These are phyloP conservation scores for Phoeniculus purpureus DNA, from an alignment of 2,797 vertebrate genomes.

Conservation along the genomic window DNA sequence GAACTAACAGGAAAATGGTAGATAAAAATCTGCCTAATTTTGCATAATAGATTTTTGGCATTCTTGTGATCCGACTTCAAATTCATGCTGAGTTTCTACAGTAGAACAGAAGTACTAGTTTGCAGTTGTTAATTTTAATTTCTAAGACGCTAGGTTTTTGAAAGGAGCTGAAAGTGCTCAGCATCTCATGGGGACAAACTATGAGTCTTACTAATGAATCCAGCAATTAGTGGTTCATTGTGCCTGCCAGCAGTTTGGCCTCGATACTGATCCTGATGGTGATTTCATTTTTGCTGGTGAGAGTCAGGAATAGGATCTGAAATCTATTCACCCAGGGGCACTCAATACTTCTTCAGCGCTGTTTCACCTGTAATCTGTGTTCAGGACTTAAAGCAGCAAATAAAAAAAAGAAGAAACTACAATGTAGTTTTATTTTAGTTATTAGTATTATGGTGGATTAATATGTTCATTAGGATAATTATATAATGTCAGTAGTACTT, in stretches of 20 bases:
- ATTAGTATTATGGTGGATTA: background rate
- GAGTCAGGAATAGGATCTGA: conserved; percentile 51
- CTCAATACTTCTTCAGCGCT: background rate
- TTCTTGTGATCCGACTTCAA: conserved; percentile 60
- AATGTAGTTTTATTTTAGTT: background rate
- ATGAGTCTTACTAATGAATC: conserved; percentile 70
- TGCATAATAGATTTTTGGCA: conserved; percentile 47
- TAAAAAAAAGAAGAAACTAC: background rate
- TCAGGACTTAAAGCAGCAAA: background rate
- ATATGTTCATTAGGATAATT: background rate
- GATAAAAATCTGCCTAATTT: conserved; percentile 62
- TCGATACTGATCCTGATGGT: conserved; percentile 33
- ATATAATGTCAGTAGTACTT: background rate
- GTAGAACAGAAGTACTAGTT: conserved; percentile 48
- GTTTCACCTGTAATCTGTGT: background rate
- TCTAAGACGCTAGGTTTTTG: conserved; percentile 41
- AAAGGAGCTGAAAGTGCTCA: conserved; percentile 56
- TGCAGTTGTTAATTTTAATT: conserved; percentile 67
- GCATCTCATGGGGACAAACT: conserved; percentile 63
- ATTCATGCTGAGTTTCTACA: conserved; percentile 48
- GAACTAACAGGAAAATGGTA: conserved; percentile 29
- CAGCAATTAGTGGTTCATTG: conserved; percentile 67
- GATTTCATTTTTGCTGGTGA: conserved; percentile 52
- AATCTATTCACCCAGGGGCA: conserved; percentile 17
- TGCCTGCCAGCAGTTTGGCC: conserved; percentile 72